Base-by-base conservation (phyloP, 1,140 invertebrate genomes). In the Ooceraea biroi region DNA sequence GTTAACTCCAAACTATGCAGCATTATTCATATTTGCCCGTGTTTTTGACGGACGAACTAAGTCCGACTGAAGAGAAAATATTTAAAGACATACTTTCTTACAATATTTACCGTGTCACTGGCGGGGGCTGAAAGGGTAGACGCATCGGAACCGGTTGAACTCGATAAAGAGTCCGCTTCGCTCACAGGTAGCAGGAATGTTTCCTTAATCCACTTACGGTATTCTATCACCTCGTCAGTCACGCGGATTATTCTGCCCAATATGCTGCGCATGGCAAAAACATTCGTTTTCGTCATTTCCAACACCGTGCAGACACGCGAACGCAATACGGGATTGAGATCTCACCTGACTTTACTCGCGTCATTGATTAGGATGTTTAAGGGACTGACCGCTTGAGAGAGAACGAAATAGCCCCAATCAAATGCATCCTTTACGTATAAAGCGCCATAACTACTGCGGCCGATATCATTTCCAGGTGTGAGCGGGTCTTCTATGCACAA, bases 401-500 rank as follows among this genome's bases (percentile, higher is more conserved):
- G 95, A 83, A 97, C 96, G 86, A 97, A 96, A 93, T 98, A 99
- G 76, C 98, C 98, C 95, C 98, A 98, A 94, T 99, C 98, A 95
- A 99, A 99, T 69, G 98, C 98, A 93, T 97, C 96, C 94, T 98
- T 98, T 27, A 99, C 98, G 93, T 98, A 97, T 30, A 97, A 94
- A 85, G 96, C 96, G 84, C 98, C 98, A 93, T 99, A 99, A 90
- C 98, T 99, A 94, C 98, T 98, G 84, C 98, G 96, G n/a, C 98
- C 99, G 93, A 99, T 99, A 93, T 99, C 98, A 94, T 99, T 99
- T 91, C 97, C 97, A 17, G 97, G 96, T 85, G 97, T 98, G 22
- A 99, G 95, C n/a, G 99, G 99, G 95, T 99, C 99, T 95, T 99
- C 98, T 88, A 99, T 99, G 93, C 98, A 99, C 41, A 99, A 94